Percentiles rank a stretch among this genome's conserved stretches.
These are phyloP conservation scores for Ambastaia sidthimunki DNA, from an alignment of 2,797 vertebrate genomes.

Conservation along the genomic window DNA sequence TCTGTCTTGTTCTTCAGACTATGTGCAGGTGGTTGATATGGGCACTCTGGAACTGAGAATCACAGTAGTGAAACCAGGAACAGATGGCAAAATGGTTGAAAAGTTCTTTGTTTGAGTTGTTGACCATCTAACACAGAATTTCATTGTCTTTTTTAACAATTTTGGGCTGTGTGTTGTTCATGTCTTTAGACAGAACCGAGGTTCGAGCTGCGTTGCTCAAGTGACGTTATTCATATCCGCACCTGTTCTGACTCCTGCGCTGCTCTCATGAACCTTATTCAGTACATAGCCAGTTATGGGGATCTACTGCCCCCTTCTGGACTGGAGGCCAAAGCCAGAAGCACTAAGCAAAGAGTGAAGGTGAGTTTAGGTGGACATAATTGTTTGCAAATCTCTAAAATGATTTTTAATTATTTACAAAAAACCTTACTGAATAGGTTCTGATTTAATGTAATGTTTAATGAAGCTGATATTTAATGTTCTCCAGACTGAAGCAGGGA, in stretches of 20 bases:
- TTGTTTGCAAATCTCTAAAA: background rate
- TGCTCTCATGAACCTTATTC: conserved; percentile 97
- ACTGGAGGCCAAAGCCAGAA: conserved; percentile 75
- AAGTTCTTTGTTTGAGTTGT: background rate
- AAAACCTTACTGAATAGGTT: background rate
- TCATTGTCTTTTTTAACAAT: background rate
- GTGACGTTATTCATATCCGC: conserved; percentile 92
- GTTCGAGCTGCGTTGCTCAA: conserved; percentile 96
- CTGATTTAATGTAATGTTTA: too few species aligned
- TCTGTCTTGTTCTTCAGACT: conserved; percentile 79
- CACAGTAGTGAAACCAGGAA: conserved; percentile 87
- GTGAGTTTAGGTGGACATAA: conserved; percentile 66
- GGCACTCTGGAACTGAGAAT: conserved; percentile 94
- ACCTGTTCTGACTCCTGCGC: conserved; percentile 97
- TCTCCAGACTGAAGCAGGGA: conserved; percentile 78
- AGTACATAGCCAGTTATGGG: conserved; percentile 95
- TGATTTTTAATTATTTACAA: background rate
- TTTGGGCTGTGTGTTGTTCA: background rate
- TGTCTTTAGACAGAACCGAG: conserved; percentile 82
- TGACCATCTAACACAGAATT: background rate
- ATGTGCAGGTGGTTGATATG: conserved; percentile 97
- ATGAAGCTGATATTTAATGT: conserved; percentile 34
- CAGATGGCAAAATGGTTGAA: conserved; percentile 85
- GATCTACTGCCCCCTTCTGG: conserved; percentile 85
- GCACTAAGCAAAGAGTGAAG: conserved; percentile 81